Conservation (phyloP, 2,888 invertebrate genomes). For the Eupithecia subumbrata region DNA sequence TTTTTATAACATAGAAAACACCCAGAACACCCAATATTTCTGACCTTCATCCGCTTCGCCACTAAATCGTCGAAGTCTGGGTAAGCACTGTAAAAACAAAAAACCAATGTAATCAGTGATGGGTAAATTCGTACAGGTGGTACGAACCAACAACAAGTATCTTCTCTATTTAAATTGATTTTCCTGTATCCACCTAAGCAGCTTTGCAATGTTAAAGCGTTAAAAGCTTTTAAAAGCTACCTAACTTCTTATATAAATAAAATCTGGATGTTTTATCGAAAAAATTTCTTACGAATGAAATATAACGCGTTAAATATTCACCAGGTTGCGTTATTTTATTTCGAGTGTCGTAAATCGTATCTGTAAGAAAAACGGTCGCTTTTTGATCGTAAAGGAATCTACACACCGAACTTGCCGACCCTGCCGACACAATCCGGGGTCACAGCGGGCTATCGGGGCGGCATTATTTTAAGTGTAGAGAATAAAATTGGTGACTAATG, state of each 20-base stretch:
- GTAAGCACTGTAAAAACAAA: no score
- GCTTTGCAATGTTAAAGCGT: neutral
- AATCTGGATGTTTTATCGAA: conserved; percentile 31
- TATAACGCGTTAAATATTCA: conserved; percentile 44
- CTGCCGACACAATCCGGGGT: neutral
- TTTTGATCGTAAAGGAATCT: conserved; percentile 43
- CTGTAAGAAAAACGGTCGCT: conserved; percentile 47
- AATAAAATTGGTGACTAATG: neutral
- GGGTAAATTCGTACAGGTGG: no score
- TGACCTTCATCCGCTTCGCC: no score
- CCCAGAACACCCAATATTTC: no score
- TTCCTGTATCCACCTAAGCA: neutral
- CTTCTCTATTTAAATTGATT: neutral
- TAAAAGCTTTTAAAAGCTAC: neutral
- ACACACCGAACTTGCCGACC: conserved; percentile 38
- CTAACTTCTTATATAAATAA: neutral
- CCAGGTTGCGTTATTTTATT: conserved; percentile 46
- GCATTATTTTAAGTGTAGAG: neutral
- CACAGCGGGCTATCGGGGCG: neutral
- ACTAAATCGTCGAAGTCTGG: no score
- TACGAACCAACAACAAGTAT: no score
- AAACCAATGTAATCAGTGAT: no score
- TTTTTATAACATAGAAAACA: no score
- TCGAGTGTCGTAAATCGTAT: conserved; percentile 49
- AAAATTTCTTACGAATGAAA: conserved; percentile 44